Conservation (phyloP, 92 coral and sea anemone genomes). For the Epizoanthus ramosus region DNA sequence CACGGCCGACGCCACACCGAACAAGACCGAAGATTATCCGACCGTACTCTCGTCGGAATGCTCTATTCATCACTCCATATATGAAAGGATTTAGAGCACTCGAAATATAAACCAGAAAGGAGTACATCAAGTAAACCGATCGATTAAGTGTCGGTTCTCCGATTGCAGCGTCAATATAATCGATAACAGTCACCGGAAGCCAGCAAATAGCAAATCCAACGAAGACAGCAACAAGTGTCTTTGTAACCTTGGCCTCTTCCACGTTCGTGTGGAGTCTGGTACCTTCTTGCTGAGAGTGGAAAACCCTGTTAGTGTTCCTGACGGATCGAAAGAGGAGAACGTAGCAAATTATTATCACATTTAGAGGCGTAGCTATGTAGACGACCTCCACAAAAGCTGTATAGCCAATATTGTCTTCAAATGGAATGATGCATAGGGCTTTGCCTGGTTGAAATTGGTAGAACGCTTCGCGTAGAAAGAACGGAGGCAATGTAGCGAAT, state of each 20-base stretch:
- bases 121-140: conserved; percentile 63
- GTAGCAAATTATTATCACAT: conserved; percentile 58
- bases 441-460: conserved; percentile 82
- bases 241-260: conserved; percentile 83
- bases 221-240: conserved; percentile 72
- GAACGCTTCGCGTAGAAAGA: conserved; percentile 50
- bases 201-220: conserved; percentile 76
- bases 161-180: conserved; percentile 62
- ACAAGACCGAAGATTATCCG: neutral
- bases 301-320: conserved; percentile 55
- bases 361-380: conserved; percentile 52
- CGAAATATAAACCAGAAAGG: conserved; percentile 65
- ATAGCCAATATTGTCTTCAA: conserved; percentile 65
- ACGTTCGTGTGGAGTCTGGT: conserved; percentile 67
- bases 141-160: conserved; percentile 59
- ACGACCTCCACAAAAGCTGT: conserved; percentile 60
- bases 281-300: conserved; percentile 33
- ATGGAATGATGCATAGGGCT: conserved; percentile 79
- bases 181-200: conserved; percentile 82
- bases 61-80: conserved; percentile 66
- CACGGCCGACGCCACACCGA: neutral
- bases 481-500: conserved; percentile 64
- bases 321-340: conserved; percentile 60
- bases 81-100: conserved; percentile 79
- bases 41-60: conserved; percentile 63